Percentiles rank a stretch among this genome's conserved stretches.
Evolutionary conservation across 2,888 invertebrate species (phyloP).

Genomic region (Zele albiditarsus): DNA sequence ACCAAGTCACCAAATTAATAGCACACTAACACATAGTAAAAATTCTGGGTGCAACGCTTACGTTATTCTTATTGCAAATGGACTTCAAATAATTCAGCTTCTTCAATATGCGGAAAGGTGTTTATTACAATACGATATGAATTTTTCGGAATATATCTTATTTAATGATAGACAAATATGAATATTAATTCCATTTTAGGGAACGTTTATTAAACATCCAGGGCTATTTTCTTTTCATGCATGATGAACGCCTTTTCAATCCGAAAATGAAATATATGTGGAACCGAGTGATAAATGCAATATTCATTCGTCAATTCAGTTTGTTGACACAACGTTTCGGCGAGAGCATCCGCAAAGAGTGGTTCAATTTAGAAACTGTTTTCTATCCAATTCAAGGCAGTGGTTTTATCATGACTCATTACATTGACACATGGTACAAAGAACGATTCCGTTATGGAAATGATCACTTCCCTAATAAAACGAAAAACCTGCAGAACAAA

Average conservation of each 20-base stretch:
- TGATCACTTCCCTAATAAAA: conserved; percentile 70
- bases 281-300: conserved; percentile 83
- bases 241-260: conserved; percentile 81
- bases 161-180: conserved; percentile 6
- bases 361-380: conserved; percentile 83
- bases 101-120: conserved; percentile 82
- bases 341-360: conserved; percentile 66
- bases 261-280: conserved; percentile 82
- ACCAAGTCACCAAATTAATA: conserved; percentile 52
- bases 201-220: conserved; percentile 82
- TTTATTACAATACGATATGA: neutral
- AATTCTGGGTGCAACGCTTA: conserved; percentile 82
- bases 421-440: conserved; percentile 81
- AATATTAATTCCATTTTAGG: conserved; percentile 68
- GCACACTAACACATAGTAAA: conserved; percentile 67
- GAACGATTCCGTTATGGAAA: conserved; percentile 76
- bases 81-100: conserved; percentile 79
- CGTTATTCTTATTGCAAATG: conserved; percentile 82
- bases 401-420: conserved; percentile 76
- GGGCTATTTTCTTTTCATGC: conserved; percentile 81
- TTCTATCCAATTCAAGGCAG: conserved; percentile 81
- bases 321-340: conserved; percentile 56
- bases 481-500: conserved; percentile 66
- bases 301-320: conserved; percentile 80
- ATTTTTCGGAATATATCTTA: neutral